phyloP scores from a whole-genome alignment of 2,113 vertebrate genomes.

The Rhinopomastus cyanomelas region DNA sequence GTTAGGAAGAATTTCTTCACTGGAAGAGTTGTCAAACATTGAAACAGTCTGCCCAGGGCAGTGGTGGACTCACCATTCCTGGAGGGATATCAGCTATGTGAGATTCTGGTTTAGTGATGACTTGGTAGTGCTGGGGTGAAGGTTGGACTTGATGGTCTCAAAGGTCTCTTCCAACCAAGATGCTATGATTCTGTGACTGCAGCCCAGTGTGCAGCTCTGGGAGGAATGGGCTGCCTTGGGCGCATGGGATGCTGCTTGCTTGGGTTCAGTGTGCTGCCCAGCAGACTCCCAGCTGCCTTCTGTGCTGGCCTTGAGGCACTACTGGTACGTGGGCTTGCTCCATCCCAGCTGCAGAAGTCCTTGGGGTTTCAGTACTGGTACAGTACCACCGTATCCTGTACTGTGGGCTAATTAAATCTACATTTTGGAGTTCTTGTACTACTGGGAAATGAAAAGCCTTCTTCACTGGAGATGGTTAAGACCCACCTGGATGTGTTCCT shows the following conservation, averaged over 20 bases:
- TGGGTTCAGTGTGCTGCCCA: neutral
- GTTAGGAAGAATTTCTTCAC: too few relatives aligned
- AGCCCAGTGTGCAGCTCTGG: neutral
- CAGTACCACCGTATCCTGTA: neutral
- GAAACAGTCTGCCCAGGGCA: too few relatives aligned
- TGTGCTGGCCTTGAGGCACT: neutral
- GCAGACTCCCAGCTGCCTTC: neutral
- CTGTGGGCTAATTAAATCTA: neutral
- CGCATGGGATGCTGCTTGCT: neutral
- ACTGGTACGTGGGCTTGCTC: neutral
- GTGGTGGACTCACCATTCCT: too few relatives aligned
- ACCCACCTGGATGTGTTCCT: too few relatives aligned
- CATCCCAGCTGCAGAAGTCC: neutral
- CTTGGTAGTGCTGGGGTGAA: too few relatives aligned
- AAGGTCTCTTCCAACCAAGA: too few relatives aligned
- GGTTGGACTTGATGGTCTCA: too few relatives aligned
- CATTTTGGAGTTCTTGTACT: neutral
- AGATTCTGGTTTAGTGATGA: too few relatives aligned
- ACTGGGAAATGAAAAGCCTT: neutral
- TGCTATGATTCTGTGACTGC: too few relatives aligned
- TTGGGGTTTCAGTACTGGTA: neutral
- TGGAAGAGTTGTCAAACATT: too few relatives aligned
- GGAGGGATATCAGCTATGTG: too few relatives aligned
- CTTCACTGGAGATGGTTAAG: too few relatives aligned
- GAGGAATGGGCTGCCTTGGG: neutral